Evolutionary conservation across 2,113 vertebrate species (phyloP).

Genomic region (Hydrochoerus hydrochaeris): DNA sequence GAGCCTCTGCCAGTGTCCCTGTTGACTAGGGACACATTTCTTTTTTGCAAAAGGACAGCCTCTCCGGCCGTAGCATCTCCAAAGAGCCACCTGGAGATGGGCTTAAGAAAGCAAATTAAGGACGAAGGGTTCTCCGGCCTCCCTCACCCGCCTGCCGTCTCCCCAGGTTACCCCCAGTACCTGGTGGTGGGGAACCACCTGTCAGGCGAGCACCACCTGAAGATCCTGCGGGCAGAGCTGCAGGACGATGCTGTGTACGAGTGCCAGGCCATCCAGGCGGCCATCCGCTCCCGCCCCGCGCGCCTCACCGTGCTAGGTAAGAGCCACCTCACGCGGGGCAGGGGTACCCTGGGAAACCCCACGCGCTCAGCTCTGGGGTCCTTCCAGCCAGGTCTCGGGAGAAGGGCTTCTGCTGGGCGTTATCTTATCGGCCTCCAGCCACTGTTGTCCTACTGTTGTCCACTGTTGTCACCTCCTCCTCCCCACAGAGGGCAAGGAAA

Average conservation of each 20-base stretch:
- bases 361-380: not conserved
- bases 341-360: not conserved
- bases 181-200: constrained; percentile 96
- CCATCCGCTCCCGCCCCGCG: constrained; percentile 95
- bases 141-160: not conserved
- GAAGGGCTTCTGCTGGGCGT: not conserved
- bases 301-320: constrained; percentile 97
- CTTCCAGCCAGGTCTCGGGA: no score
- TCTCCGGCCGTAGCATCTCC: not conserved
- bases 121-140: not conserved
- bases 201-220: constrained; percentile 95
- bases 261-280: constrained; percentile 97
- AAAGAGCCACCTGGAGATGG: not conserved
- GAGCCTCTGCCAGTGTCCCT: not conserved
- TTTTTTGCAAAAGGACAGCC: not conserved
- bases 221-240: constrained; percentile 95
- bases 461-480: no score
- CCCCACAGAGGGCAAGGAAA: not conserved
- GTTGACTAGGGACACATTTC: not conserved
- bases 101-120: not conserved
- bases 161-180: constrained; percentile 96
- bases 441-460: no score
- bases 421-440: not conserved
- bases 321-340: constrained; percentile 21
- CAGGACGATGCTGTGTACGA: constrained; percentile 97